Percentiles rank a stretch among this genome's conserved stretches.
phyloP scores from a whole-genome alignment of 2,113 vertebrate genomes.

The Myxocyprinus asiaticus region DNA sequence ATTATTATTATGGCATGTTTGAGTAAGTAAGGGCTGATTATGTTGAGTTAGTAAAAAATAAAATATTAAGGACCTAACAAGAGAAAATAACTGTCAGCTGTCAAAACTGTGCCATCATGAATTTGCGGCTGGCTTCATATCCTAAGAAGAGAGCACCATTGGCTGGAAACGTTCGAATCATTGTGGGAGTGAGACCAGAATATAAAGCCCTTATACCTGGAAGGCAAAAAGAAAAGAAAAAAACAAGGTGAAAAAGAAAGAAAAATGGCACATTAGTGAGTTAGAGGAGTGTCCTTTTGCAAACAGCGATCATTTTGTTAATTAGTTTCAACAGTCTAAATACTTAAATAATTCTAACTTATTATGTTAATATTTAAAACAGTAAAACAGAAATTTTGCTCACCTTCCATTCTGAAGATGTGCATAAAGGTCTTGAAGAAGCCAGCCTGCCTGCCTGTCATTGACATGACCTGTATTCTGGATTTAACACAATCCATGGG shows the following conservation, averaged over 20 bases:
- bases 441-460: conserved; percentile 87
- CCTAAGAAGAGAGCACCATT: conserved; percentile 92
- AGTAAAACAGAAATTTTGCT: background rate
- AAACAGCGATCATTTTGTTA: no score
- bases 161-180: conserved; percentile 93
- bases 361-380: background rate
- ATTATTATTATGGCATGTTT: background rate
- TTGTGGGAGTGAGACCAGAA: conserved; percentile 92
- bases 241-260: background rate
- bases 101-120: conserved; percentile 89
- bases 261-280: no score
- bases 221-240: conserved; percentile 49
- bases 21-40: background rate
- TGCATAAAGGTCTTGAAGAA: conserved; percentile 86
- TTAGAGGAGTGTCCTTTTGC: no score
- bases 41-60: background rate
- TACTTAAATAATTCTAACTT: no score
- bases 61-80: no score
- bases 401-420: conserved; percentile 86
- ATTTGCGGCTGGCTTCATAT: conserved; percentile 88
- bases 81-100: background rate
- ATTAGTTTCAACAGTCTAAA: no score
- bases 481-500: conserved; percentile 97
- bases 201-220: conserved; percentile 87
- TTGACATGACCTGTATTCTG: conserved; percentile 96